Evolutionary conservation across 2,113 vertebrate species (phyloP), one percentile per base, ranked within the genome.

Genomic region (Caranx melampygus): DNA sequence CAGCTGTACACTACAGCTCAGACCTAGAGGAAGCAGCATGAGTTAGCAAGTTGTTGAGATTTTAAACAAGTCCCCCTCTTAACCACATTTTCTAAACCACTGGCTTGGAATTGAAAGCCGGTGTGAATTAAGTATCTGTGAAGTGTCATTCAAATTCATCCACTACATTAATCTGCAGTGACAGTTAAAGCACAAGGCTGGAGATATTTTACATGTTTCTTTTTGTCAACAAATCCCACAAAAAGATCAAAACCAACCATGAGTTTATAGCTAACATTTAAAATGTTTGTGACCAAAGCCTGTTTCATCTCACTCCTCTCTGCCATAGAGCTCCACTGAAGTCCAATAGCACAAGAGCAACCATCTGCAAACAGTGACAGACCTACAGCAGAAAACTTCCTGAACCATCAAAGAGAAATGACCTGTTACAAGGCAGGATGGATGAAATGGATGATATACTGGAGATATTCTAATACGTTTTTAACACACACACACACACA

Each of bases 61-160:
- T 44, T 75, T n/a, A 64, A 64, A 74, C 15, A 33, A 33, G 45
- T 61, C 12, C 2, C 33, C 16, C 52, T 21, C 3, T 60, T 40
- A 12, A 20, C 18, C 9, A 11, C 58, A 26, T 58, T 47, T 72
- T 49, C 40, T 31, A 34, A 59, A 21, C 42, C 44, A 40, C 7
- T 68, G 44, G 15, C 33, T 33, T 68, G 54, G 15, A 63, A 40
- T 61, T 61, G 44, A 21, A 21, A 75, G 51, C 2, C 5, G 20
- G 11, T 21, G 20, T 66, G 18, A 66, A 34, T 49, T 33, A 49
- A 51, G 3, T 51, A 10, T 66, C 64, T 47, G 14, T 47, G 14
- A 75, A 21, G n/a, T 57, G 6, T 67, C 66, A 49, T 40, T 49
- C 10, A 71, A 59, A 59, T 75, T 70, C 57, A 42, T 51, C 52